Percentiles rank a stretch among this genome's conserved stretches.
These are phyloP conservation scores for Nomia melanderi DNA, from an alignment of 1,140 invertebrate species.

Conservation along the genomic window DNA sequence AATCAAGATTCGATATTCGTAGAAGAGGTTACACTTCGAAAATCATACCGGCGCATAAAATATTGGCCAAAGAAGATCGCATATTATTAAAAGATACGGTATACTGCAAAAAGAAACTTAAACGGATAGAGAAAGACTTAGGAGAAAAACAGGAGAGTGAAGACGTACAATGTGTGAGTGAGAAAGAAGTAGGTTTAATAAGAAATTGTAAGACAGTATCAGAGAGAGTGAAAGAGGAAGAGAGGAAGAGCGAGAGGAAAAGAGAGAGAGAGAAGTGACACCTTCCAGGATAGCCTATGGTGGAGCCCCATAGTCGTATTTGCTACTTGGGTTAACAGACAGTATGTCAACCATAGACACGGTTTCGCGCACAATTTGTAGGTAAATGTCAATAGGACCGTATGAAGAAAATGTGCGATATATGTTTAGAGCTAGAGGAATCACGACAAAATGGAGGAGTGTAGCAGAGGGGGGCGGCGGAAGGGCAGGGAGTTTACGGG, in stretches of 20 bases:
- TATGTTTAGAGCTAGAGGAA: constrained; percentile 74
- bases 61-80: constrained; percentile 30
- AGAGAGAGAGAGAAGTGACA: constrained; percentile 61
- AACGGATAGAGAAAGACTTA: constrained; percentile 56
- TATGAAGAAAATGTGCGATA: constrained; percentile 64
- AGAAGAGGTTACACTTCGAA: constrained; percentile 57
- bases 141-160: constrained; percentile 50
- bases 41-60: constrained; percentile 51
- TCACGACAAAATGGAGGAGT: constrained; percentile 79
- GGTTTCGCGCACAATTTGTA: constrained; percentile 55
- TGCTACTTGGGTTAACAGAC: constrained; percentile 57
- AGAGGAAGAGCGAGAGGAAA: constrained; percentile 26
- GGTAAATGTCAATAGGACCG: constrained; percentile 51
- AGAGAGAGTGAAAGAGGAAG: constrained; percentile 41
- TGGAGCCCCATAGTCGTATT: constrained; percentile 72
- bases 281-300: constrained; percentile 72
- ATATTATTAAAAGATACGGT: constrained; percentile 57
- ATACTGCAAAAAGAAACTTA: constrained; percentile 50
- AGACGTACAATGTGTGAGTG: constrained; percentile 31
- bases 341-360: constrained; percentile 70
- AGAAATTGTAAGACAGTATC: constrained; percentile 39
- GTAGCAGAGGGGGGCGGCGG: constrained; percentile 55
- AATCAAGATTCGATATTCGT: constrained; percentile 35
- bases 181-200: constrained; percentile 27
- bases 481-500: constrained; percentile 47